These are phyloP conservation scores for Ephialtes manifestator DNA, from an alignment of 2,888 invertebrate species.

Conservation along the genomic window DNA sequence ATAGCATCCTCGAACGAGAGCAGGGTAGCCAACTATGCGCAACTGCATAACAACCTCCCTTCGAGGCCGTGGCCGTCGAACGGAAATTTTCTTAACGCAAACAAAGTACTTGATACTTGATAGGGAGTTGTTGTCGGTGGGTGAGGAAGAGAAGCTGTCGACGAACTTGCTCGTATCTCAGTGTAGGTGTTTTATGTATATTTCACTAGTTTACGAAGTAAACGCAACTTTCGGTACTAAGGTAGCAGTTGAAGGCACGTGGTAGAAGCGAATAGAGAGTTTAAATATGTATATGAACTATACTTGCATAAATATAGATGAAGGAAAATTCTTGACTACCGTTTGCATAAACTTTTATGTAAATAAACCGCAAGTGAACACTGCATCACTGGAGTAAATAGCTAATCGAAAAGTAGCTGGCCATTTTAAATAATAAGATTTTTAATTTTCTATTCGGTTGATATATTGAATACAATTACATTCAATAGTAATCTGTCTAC, in stretches of 20 bases:
- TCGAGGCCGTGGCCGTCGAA: slow-evolving; percentile 3
- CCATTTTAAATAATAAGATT: background rate
- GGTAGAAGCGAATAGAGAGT: background rate
- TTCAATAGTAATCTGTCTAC: too few species aligned
- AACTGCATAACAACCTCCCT: slow-evolving; percentile 9
- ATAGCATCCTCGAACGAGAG: slow-evolving; percentile 17
- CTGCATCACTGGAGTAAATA: background rate
- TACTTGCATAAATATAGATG: background rate
- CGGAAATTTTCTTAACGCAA: slow-evolving; percentile 78
- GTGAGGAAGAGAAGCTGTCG: slow-evolving; percentile 55
- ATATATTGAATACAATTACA: background rate
- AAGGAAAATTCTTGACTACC: slow-evolving; percentile 14
- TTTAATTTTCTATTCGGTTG: background rate
- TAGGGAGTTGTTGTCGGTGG: slow-evolving; percentile 76
- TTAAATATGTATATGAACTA: background rate
- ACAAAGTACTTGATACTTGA: slow-evolving; percentile 81
- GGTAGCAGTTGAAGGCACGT: slow-evolving; percentile 23
- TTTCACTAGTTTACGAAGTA: slow-evolving; percentile 49
- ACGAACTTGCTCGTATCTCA: slow-evolving; percentile 67
- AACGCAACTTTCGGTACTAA: slow-evolving; percentile 31
- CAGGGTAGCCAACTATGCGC: slow-evolving; percentile 23
- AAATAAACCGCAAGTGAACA: background rate
- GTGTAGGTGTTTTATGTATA: slow-evolving; percentile 38
- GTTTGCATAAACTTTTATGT: background rate
- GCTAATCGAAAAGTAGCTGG: background rate